Percentiles rank a stretch among this genome's conserved stretches.
phyloP scores from a whole-genome alignment of 2,888 invertebrate species.

The Uropetala carovei region DNA sequence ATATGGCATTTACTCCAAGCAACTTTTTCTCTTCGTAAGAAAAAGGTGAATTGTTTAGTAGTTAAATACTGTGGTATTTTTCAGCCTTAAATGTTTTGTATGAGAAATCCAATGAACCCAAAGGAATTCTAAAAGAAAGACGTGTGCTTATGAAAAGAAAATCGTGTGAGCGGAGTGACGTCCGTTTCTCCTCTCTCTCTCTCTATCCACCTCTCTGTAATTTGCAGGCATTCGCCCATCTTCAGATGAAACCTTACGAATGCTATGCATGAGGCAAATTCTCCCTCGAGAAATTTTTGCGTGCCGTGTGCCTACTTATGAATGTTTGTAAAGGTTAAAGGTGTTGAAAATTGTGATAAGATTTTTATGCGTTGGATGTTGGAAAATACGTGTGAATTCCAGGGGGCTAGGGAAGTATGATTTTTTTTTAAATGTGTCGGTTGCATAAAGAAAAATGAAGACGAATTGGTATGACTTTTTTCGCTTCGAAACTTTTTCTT shows the following conservation, averaged over 20 bases:
- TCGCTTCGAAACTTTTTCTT: too few relatives aligned
- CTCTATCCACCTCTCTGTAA: neutral
- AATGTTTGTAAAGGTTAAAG: neutral
- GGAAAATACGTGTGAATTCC: too few relatives aligned
- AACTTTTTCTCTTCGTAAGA: neutral
- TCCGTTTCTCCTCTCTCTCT: neutral
- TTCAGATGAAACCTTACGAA: conserved; percentile 2
- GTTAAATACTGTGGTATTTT: neutral
- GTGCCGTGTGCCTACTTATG: too few relatives aligned
- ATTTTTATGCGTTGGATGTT: neutral
- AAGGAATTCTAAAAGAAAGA: neutral
- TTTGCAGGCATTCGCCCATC: neutral
- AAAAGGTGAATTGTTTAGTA: neutral
- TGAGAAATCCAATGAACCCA: neutral
- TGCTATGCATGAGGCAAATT: neutral
- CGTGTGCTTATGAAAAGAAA: neutral
- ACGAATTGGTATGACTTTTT: too few relatives aligned
- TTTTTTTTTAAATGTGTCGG: too few relatives aligned
- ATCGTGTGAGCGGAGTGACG: too few relatives aligned
- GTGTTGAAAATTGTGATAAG: neutral
- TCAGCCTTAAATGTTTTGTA: neutral
- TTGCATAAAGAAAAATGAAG: too few relatives aligned
- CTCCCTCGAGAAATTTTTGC: neutral
- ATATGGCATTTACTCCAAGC: neutral
- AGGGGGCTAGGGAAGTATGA: too few relatives aligned